A percentile compares a stretch with the other conserved stretches of the same genome.
phyloP scores from a whole-genome alignment of 2,113 vertebrate genomes.

The Mirza zaza region DNA sequence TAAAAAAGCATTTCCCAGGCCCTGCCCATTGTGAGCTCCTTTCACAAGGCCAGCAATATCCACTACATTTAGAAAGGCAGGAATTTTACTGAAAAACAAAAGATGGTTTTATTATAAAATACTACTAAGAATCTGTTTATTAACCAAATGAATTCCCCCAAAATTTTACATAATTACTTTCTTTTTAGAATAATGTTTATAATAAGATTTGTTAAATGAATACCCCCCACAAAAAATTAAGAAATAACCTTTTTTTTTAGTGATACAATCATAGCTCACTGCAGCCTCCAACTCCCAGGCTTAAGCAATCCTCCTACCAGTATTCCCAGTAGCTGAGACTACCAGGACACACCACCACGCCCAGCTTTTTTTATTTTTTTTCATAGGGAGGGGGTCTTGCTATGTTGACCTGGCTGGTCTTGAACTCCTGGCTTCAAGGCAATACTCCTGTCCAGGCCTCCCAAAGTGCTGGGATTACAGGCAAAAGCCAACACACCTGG shows the following conservation, averaged over 20 bases:
- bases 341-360: no score
- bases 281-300: no score
- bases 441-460: no score
- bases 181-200: conserved; percentile 48
- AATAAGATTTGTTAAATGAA: conserved; percentile 14
- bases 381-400: no score
- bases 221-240: not conserved
- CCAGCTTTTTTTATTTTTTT: no score
- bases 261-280: no score
- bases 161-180: conserved; percentile 12
- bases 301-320: no score
- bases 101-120: conserved; percentile 66
- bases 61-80: conserved; percentile 97
- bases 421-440: no score
- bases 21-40: conserved; percentile 96
- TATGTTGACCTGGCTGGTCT: no score
- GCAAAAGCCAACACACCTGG: no score
- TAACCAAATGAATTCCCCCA: conserved; percentile 55
- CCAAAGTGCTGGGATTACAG: no score
- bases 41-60: conserved; percentile 99
- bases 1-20: conserved; percentile 97
- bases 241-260: not conserved
- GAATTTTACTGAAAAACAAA: conserved; percentile 93
- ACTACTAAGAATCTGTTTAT: not conserved
- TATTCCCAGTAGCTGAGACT: no score